These are phyloP conservation scores for Coccyzus lansbergi DNA, from an alignment of 2,797 vertebrate species.

Conservation along the genomic window DNA sequence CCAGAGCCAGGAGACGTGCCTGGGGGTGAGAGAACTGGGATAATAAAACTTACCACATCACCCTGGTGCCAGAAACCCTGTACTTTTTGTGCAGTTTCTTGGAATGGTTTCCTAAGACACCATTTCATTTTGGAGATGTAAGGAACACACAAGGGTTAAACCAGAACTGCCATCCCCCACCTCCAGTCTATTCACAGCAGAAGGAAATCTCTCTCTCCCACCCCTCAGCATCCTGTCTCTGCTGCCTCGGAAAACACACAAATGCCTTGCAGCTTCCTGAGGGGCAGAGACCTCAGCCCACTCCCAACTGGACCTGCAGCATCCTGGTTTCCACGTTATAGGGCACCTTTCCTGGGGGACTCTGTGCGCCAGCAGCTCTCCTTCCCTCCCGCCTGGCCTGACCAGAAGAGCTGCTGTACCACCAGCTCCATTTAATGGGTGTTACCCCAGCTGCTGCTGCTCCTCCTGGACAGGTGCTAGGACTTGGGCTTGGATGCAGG, in stretches of 20 bases:
- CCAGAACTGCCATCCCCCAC: neutral
- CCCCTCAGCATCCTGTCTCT: slow-evolving; percentile 66
- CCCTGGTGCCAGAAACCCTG: neutral
- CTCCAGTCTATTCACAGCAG: slow-evolving; percentile 46
- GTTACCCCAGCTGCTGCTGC: neutral
- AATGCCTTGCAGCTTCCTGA: slow-evolving; percentile 46
- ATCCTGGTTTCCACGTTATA: neutral
- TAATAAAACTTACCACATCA: neutral
- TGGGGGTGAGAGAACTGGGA: neutral
- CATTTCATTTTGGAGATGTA: neutral
- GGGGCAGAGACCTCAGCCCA: slow-evolving; percentile 29
- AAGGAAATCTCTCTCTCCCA: slow-evolving; percentile 67
- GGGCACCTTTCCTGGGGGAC: neutral
- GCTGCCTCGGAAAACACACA: slow-evolving; percentile 54
- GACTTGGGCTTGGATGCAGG: neutral
- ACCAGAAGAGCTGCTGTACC: neutral
- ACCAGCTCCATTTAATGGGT: neutral
- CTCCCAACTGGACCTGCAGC: neutral
- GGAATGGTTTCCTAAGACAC: neutral
- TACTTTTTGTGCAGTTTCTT: neutral
- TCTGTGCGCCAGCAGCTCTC: neutral
- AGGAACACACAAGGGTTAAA: slow-evolving; percentile 54
- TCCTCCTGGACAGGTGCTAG: neutral
- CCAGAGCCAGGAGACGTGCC: neutral
- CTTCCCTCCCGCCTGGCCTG: neutral